Base-by-base conservation (phyloP, 1,140 invertebrate genomes). In the Drosophila azteca region DNA sequence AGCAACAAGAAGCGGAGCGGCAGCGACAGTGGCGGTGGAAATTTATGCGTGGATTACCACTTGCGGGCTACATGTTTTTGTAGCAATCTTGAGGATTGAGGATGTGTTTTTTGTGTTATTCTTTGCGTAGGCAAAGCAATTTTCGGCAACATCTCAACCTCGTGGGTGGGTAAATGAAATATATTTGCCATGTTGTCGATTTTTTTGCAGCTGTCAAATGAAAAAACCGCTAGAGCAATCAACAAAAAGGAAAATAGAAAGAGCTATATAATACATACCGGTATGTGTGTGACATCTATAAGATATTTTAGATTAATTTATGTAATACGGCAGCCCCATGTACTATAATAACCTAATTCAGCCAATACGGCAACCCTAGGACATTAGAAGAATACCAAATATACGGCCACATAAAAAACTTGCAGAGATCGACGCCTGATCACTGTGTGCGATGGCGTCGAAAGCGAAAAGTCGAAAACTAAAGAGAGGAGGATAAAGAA, bases 1-100 rank as follows among this genome's bases (percentile, higher is more conserved):
- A 43, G 22, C 35, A 46, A 46, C 29, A 52, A 26, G 24, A 26
- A 26, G 24, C 17, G 17, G 24, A 26, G 24, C 24, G 3, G 0
- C 24, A 39, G 35, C 11, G 35, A 3, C 9, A 39, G 35, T 4
- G 35, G 3, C 35, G 4, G 35, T 35, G 9, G 9, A 35, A 41
- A 39, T 59, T 51, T 52, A 60, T 48, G 48, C 60, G 41, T 41
- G 70, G 70, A 74, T 74, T 74, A 65, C 70, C 71, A 74, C 53
- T 65, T 65, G 52, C 64, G 61, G 67, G 50, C 31, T 71, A 22
- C 54, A 43, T 70, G 65, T 58, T 69, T 69, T 68, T 35, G 26
- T 51, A 69, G 62, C n/a, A 44, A 26, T 8, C 62, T 43, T 20
- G 29, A 69, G 65, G 44, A 69, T 43, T 20, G 29, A 69, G 65